phyloP scores from a whole-genome alignment of 2,113 vertebrate species.

The Lepus europaeus region DNA sequence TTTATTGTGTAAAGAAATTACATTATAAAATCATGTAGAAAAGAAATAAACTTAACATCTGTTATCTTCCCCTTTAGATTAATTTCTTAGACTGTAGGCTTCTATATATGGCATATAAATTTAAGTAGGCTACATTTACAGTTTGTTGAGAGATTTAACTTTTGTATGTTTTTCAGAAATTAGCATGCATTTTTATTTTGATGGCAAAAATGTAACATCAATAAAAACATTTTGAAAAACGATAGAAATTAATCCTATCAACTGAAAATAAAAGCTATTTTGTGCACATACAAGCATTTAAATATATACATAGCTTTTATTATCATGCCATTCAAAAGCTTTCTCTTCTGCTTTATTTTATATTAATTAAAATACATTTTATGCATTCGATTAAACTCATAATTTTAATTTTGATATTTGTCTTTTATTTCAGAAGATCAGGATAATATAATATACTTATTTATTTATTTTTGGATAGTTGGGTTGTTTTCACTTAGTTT shows the following conservation, averaged over 20 bases:
- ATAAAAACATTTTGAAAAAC: neutral
- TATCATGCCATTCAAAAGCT: neutral
- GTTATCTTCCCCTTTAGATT: neutral
- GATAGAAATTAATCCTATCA: neutral
- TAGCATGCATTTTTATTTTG: neutral
- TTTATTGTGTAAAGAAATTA: constrained; percentile 42
- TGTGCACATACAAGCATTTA: neutral
- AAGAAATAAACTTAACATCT: constrained; percentile 42
- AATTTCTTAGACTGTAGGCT: neutral
- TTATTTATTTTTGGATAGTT: neutral
- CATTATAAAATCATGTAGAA: neutral
- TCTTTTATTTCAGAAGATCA: neutral
- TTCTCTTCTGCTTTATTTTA: neutral
- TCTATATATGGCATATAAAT: neutral
- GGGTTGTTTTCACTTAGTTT: neutral
- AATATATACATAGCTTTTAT: neutral
- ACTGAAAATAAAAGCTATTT: neutral
- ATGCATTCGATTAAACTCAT: neutral
- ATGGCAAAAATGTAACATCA: neutral
- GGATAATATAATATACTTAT: neutral
- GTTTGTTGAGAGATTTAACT: neutral
- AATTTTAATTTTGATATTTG: neutral
- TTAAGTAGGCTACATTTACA: neutral
- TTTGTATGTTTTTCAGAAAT: neutral
- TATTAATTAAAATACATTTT: neutral